These are phyloP conservation scores for Graphium colonna DNA, from an alignment of 2,888 invertebrate genomes.

Conservation along the genomic window DNA sequence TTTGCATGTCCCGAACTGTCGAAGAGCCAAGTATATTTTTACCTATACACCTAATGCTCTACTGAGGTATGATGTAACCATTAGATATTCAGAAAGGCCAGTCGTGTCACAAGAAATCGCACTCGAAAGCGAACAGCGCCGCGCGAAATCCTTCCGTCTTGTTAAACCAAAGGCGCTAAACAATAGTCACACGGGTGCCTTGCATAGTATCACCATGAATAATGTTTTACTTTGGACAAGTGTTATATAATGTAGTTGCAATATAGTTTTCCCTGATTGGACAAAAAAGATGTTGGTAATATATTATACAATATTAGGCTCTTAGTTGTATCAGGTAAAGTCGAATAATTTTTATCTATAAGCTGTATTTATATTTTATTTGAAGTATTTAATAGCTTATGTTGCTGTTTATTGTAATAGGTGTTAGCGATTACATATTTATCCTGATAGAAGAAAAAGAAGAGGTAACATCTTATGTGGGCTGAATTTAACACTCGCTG, in stretches of 20 bases:
- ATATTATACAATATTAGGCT: background rate
- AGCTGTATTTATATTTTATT: no score
- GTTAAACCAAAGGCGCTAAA: conserved; percentile 18
- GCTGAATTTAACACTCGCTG: no score
- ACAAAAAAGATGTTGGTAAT: background rate
- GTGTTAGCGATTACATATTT: no score
- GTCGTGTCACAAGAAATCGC: conserved; percentile 8
- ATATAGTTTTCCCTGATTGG: background rate
- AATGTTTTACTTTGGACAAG: background rate
- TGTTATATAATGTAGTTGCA: background rate
- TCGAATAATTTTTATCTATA: background rate
- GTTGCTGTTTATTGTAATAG: no score
- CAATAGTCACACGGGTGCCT: conserved; percentile 37
- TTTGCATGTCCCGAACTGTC: no score
- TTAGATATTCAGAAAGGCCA: conserved; percentile 15
- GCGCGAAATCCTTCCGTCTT: conserved; percentile 18
- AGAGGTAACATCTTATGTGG: no score
- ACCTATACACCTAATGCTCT: no score
- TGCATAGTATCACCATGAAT: conserved; percentile 22
- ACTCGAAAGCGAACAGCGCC: conserved; percentile 6
- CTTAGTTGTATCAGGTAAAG: background rate
- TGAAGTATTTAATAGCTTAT: no score
- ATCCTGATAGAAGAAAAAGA: no score
- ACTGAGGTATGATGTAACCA: conserved; percentile 10
- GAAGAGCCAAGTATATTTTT: no score